phyloP scores from a whole-genome alignment of 1,140 invertebrate species.

The Planococcus citri region DNA sequence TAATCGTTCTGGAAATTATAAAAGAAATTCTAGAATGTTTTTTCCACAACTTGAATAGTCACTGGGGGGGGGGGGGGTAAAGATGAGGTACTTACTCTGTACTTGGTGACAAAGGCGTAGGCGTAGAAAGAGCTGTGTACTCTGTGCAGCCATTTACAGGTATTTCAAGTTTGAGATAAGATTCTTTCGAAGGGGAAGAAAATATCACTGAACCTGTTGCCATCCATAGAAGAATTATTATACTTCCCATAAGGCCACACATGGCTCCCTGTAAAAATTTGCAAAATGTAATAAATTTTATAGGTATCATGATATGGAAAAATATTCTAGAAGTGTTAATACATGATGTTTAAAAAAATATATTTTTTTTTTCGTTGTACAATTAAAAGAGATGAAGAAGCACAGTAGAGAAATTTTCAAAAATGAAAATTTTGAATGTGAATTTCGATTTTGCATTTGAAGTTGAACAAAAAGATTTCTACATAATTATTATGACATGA shows the following conservation, averaged over 20 bases:
- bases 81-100: no score
- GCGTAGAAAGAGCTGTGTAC: not conserved
- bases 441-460: not conserved
- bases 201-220: not conserved
- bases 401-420: not conserved
- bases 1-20: not conserved
- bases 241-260: not conserved
- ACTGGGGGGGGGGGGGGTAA: no score
- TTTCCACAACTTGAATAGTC: not conserved
- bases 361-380: no score
- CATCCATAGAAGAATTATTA: not conserved
- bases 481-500: not conserved
- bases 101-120: not conserved
- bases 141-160: not conserved
- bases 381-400: no score
- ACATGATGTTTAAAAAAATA: no score
- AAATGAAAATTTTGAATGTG: not conserved
- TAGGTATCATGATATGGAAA: no score
- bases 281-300: not conserved
- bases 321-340: no score
- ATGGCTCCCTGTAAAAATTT: slow-evolving; percentile 14
- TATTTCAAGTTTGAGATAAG: not conserved
- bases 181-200: not conserved
- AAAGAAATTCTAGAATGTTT: not conserved
- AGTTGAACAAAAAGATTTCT: not conserved